Base-by-base conservation (phyloP, 2,113 vertebrate species). In the Piprites chloris region DNA sequence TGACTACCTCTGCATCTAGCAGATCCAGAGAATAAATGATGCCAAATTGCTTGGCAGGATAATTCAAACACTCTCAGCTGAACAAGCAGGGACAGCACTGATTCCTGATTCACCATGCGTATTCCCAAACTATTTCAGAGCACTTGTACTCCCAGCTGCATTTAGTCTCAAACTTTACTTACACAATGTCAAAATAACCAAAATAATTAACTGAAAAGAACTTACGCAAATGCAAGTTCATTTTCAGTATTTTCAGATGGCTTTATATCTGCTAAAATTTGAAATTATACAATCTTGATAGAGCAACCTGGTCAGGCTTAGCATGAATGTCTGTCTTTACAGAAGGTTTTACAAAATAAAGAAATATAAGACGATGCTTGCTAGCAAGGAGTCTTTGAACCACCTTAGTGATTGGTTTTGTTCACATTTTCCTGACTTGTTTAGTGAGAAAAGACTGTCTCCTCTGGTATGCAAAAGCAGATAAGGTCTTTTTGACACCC, bases 41-140 rank as follows among this genome's bases (percentile, higher is more conserved):
- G 82, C 82, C 82, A 96, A 97, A 91, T 41, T 87, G n/a, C 61
- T 75, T 71, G 56, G 84, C 74, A 93, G 76, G 84, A 59, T 24
- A 53, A 78, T 66, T 49, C 67, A 85, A 37, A 41, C 37, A 28
- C 63, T 74, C 58, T 84, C 77, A 56, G 35, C 74, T 53, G 72
- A 90, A 75, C 6, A 26, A 85, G 61, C 52, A 47, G 68, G 61
- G 68, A 53, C 32, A 79, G 79, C 61, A 92, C 50, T 11, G 41
- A 90, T 76, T 93, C 87, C 79, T 49, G 59, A 58, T 27, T 92
- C 88, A 80, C 32, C 24, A 6, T 11, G 37, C 30, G 32, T 27
- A 42, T 87, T 97, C 72, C 67, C 41, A 90, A 80, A 24, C 23
- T 39, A 33, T 81, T 93, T 87, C 49, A 62, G 87, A 90, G 44